Evolutionary conservation across 2,113 vertebrate genomes (phyloP).

Genomic region (Nicator chloris): DNA sequence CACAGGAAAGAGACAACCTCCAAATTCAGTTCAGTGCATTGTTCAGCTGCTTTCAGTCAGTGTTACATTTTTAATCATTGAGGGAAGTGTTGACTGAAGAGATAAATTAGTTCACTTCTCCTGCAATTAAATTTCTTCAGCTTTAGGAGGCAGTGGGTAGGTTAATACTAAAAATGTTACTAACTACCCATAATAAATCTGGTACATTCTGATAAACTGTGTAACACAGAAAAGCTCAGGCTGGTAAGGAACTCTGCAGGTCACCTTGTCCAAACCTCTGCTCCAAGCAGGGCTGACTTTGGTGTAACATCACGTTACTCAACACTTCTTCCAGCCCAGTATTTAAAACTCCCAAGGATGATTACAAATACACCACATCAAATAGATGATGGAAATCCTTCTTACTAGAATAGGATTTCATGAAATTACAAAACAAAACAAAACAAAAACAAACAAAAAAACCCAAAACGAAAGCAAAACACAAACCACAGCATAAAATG

Average conservation of each 20-base stretch:
- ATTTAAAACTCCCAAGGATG: not conserved
- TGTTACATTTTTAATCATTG: not conserved
- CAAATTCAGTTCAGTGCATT: not conserved
- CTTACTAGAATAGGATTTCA: not conserved
- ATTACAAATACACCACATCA: rapidly evolving
- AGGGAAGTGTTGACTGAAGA: not conserved
- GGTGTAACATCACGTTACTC: not conserved
- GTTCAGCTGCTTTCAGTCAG: not conserved
- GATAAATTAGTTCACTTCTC: not conserved
- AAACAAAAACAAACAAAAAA: too few species aligned
- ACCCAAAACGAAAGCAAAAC: not conserved
- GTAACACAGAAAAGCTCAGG: not conserved
- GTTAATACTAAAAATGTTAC: not conserved
- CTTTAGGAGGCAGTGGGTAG: not conserved
- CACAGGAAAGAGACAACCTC: not conserved
- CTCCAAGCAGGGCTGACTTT: not conserved
- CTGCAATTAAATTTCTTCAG: not conserved
- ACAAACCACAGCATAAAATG: not conserved
- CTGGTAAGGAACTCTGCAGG: not conserved
- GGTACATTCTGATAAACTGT: not conserved
- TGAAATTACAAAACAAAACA: not conserved
- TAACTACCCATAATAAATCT: not conserved
- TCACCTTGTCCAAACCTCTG: not conserved
- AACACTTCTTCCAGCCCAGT: not conserved
- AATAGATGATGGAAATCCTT: not conserved